Evolutionary conservation across 1,140 invertebrate genomes (phyloP).

Genomic region (Hylaeus anthracinus): DNA sequence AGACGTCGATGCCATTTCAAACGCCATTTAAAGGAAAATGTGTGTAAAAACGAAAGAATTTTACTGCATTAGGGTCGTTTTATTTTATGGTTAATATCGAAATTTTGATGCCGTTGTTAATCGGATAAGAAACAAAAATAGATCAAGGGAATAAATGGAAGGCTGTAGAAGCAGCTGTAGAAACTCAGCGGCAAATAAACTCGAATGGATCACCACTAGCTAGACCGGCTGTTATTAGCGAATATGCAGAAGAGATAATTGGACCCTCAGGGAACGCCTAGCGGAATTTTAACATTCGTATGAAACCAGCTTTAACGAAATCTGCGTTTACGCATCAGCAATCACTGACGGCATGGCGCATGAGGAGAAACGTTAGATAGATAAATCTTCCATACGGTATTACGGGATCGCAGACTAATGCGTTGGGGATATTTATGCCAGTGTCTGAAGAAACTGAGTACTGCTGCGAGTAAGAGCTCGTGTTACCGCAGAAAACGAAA

Average conservation of each 20-base stretch:
- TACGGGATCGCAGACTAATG: constrained; percentile 24
- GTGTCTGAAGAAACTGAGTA: background rate
- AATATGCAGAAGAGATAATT: constrained; percentile 69
- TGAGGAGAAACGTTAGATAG: constrained; percentile 37
- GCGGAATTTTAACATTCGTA: constrained; percentile 32
- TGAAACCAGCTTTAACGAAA: constrained; percentile 24
- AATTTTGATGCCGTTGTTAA: background rate
- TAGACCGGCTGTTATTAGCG: constrained; percentile 54
- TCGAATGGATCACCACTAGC: constrained; percentile 20
- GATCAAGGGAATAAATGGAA: background rate
- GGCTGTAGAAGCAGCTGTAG: constrained; percentile 17
- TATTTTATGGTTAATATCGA: background rate
- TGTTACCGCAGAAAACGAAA: background rate
- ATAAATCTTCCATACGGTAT: constrained; percentile 29
- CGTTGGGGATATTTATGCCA: constrained; percentile 24
- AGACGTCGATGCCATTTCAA: too few species aligned
- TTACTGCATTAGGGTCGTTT: too few species aligned
- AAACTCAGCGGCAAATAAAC: constrained; percentile 22
- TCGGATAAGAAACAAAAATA: background rate
- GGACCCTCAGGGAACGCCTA: constrained; percentile 50
- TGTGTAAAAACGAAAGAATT: too few species aligned
- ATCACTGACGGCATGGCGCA: constrained; percentile 1
- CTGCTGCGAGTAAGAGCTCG: constrained; percentile 2
- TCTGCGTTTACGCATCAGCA: constrained; percentile 46
- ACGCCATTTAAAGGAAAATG: too few species aligned